Percentiles rank a stretch among this genome's conserved stretches.
Conservation (phyloP, 2,888 invertebrate species). For the Erannis defoliaria region DNA sequence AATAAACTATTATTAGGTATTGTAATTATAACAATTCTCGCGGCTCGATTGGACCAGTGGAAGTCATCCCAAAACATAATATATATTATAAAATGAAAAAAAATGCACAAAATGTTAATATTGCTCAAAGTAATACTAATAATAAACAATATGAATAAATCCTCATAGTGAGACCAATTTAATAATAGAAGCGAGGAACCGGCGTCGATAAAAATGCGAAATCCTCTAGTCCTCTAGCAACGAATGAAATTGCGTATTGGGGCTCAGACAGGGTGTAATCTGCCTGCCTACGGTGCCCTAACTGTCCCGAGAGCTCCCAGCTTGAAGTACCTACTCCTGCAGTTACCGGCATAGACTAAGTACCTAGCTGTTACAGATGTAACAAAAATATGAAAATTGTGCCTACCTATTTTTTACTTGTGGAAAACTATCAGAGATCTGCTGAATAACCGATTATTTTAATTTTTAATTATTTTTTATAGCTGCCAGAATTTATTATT, state of each 20-base stretch:
- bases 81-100: too few species aligned
- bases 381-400: neutral
- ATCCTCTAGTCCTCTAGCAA: constrained; percentile 68
- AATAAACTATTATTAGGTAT: too few species aligned
- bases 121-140: too few species aligned
- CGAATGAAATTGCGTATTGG: constrained; percentile 83
- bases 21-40: too few species aligned
- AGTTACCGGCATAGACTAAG: constrained; percentile 67
- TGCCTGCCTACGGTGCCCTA: constrained; percentile 81
- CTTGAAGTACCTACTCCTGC: constrained; percentile 59
- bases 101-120: too few species aligned
- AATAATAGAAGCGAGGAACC: constrained; percentile 65
- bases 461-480: neutral
- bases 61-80: too few species aligned
- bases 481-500: neutral
- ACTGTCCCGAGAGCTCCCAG: constrained; percentile 76
- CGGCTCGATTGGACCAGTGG: too few species aligned
- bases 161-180: constrained; percentile 60
- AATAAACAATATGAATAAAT: constrained; percentile 15
- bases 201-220: constrained; percentile 80
- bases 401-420: too few species aligned
- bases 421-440: too few species aligned
- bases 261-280: constrained; percentile 85
- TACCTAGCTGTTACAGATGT: constrained; percentile 7
- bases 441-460: too few species aligned